Percentiles rank a stretch among this genome's conserved stretches.
Conservation (phyloP, 2,113 vertebrate species). For the Crotalus helleri region DNA sequence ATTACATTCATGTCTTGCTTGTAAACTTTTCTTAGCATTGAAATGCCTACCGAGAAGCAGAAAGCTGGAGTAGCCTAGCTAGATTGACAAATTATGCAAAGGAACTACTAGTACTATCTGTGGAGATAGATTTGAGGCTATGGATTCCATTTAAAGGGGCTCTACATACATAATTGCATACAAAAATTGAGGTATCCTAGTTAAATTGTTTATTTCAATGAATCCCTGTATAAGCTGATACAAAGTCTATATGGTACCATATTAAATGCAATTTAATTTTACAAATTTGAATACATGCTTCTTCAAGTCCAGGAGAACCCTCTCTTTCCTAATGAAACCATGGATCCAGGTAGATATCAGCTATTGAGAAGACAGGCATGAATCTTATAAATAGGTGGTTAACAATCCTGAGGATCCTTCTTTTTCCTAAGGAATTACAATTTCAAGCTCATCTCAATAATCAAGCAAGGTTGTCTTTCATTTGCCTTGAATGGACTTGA, state of each 20-base stretch:
- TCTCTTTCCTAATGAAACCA: not conserved
- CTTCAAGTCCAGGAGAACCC: not conserved
- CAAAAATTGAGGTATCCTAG: not conserved
- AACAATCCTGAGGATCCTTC: not conserved
- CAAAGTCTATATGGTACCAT: not conserved
- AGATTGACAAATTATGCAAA: not conserved
- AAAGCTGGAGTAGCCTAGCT: not conserved
- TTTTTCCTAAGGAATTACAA: not conserved
- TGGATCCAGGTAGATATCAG: not conserved
- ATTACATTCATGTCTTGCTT: not conserved
- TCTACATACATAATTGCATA: not conserved
- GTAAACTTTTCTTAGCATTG: not conserved
- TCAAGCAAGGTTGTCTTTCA: not conserved
- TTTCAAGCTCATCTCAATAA: not conserved
- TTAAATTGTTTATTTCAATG: not conserved
- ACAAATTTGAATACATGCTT: not conserved
- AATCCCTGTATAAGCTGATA: not conserved
- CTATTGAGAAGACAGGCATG: not conserved
- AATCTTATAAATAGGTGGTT: not conserved
- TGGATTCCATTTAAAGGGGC: not conserved
- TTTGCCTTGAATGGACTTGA: not conserved
- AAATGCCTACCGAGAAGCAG: not conserved
- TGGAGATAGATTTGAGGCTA: not conserved
- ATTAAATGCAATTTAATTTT: not conserved
- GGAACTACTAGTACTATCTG: not conserved